phyloP scores from a whole-genome alignment of 1,140 invertebrate genomes.

The Leptestheria dahalacensis region DNA sequence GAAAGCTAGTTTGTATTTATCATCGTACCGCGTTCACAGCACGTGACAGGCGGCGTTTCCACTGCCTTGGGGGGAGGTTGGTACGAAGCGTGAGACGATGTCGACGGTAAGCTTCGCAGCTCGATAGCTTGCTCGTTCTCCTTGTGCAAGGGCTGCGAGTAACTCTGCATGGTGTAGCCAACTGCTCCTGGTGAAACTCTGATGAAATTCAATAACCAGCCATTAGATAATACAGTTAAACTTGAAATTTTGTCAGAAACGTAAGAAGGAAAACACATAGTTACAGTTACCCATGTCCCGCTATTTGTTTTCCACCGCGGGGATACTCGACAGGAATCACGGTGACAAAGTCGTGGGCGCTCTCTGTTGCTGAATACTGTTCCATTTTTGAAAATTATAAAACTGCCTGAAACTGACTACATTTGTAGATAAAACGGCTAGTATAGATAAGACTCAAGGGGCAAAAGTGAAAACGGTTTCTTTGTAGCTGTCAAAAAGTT shows the following conservation, averaged over 20 bases:
- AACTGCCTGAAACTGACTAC: not conserved
- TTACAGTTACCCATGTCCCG: not conserved
- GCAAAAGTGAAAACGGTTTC: not conserved
- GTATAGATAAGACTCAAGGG: not conserved
- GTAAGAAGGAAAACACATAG: not conserved
- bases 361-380: not conserved
- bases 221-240: not conserved
- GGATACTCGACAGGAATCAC: slow-evolving; percentile 8
- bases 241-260: not conserved
- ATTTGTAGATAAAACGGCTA: not conserved
- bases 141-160: not conserved
- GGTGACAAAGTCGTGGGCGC: slow-evolving; percentile 4
- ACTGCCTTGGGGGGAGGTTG: not conserved
- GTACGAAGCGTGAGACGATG: not conserved
- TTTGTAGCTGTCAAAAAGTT: not conserved
- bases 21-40: not conserved
- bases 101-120: not conserved
- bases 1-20: not conserved
- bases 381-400: not conserved
- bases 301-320: not conserved
- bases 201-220: too few species aligned
- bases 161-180: not conserved
- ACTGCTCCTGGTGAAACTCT: not conserved
- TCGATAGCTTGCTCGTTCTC: slow-evolving; percentile 1
- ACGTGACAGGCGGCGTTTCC: not conserved